Percentiles rank a stretch among this genome's conserved stretches.
Evolutionary conservation across 2,888 invertebrate species (phyloP).

Genomic region (Melieria omissa): DNA sequence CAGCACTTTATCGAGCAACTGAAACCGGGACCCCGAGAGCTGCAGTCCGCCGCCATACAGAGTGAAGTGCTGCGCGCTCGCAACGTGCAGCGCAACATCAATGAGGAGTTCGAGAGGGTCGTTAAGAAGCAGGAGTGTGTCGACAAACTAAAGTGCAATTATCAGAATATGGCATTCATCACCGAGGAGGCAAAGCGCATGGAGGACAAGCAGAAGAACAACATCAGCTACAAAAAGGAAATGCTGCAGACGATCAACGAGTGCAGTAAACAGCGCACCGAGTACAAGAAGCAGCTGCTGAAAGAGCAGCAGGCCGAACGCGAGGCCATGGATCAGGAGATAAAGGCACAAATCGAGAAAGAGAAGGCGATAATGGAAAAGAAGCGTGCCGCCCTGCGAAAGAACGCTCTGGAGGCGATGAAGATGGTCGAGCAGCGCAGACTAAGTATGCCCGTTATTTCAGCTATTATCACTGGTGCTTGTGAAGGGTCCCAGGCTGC

Average conservation of each 20-base stretch:
- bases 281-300: conserved; percentile 47
- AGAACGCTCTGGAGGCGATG: conserved; percentile 59
- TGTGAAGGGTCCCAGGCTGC: background rate
- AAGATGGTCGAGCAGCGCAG: conserved; percentile 57
- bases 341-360: conserved; percentile 60
- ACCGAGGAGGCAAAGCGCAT: conserved; percentile 61
- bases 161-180: conserved; percentile 63
- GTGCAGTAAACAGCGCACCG: conserved; percentile 49
- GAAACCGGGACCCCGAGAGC: conserved; percentile 60
- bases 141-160: conserved; percentile 58
- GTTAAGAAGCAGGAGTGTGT: conserved; percentile 52
- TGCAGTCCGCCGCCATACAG: conserved; percentile 62
- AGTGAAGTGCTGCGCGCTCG: conserved; percentile 62
- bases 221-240: conserved; percentile 57
- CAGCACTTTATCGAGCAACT: conserved; percentile 58
- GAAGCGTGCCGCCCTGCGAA: conserved; percentile 52
- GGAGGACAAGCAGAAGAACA: conserved; percentile 51
- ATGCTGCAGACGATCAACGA: conserved; percentile 56
- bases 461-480: too few relatives aligned
- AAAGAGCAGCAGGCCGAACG: conserved; percentile 50
- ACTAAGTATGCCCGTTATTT: conserved; percentile 48
- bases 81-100: conserved; percentile 58
- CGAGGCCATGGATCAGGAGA: conserved; percentile 55
- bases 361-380: conserved; percentile 57
- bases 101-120: conserved; percentile 53